Evolutionary conservation across 2,888 invertebrate species (phyloP).

Genomic region (Bombylius discolor): DNA sequence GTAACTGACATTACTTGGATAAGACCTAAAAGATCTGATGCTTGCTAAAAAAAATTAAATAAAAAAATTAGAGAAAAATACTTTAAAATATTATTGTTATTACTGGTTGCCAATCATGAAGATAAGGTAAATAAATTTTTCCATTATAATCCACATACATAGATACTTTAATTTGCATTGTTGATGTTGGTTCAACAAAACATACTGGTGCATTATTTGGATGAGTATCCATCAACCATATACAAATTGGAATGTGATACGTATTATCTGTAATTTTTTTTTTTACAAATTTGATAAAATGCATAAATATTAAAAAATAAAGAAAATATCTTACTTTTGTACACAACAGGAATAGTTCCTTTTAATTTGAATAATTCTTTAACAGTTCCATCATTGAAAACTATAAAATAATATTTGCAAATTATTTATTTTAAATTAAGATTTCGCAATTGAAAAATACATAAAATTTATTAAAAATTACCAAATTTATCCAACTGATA

Average conservation of each 20-base stretch:
- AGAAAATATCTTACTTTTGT: slow-evolving; percentile 48
- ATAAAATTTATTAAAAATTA: slow-evolving; percentile 33
- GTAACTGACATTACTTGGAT: slow-evolving; percentile 83
- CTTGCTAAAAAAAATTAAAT: slow-evolving; percentile 32
- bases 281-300: too few relatives aligned
- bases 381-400: slow-evolving; percentile 75
- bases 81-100: slow-evolving; percentile 19
- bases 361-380: slow-evolving; percentile 72
- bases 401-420: slow-evolving; percentile 35
- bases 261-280: slow-evolving; percentile 42
- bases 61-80: slow-evolving; percentile 4
- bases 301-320: too few relatives aligned
- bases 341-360: slow-evolving; percentile 87
- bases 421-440: slow-evolving; percentile 5
- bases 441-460: too few relatives aligned
- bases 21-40: slow-evolving; percentile 75
- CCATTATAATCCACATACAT: slow-evolving; percentile 91
- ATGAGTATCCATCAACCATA: slow-evolving; percentile 95
- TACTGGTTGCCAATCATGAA: slow-evolving; percentile 84
- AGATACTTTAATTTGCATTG: slow-evolving; percentile 92
- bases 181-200: slow-evolving; percentile 84
- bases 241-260: slow-evolving; percentile 93
- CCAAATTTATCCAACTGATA: slow-evolving; percentile 57
- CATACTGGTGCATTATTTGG: slow-evolving; percentile 93
- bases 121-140: slow-evolving; percentile 88